Evolutionary conservation across 2,797 vertebrate genomes (phyloP).

Genomic region (Fundulus diaphanus): DNA sequence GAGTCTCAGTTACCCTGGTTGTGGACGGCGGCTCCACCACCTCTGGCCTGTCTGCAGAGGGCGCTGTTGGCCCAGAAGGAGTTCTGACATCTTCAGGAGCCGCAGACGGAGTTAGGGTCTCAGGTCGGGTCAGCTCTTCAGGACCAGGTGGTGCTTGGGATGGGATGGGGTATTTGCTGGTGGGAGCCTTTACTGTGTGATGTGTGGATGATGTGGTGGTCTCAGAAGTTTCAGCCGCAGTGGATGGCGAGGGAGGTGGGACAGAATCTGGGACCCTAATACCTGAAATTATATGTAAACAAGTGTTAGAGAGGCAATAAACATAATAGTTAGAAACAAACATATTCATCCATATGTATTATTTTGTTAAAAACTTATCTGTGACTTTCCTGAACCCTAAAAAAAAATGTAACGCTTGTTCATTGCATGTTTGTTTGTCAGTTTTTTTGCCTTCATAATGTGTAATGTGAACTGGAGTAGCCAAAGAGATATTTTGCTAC

Average conservation of each 20-base stretch:
- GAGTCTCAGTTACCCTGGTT: constrained; percentile 50
- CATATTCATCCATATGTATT: neutral
- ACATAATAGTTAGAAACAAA: neutral
- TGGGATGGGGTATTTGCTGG: constrained; percentile 29
- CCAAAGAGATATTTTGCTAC: no score
- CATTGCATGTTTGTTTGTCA: no score
- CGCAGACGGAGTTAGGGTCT: constrained; percentile 30
- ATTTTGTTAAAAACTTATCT: neutral
- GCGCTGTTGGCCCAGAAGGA: constrained; percentile 11
- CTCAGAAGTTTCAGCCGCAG: constrained; percentile 56
- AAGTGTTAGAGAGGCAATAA: constrained; percentile 46
- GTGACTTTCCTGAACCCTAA: no score
- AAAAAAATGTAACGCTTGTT: no score
- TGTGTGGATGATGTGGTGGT: constrained; percentile 9
- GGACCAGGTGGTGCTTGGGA: constrained; percentile 14
- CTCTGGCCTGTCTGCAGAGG: constrained; percentile 51
- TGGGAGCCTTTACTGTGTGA: constrained; percentile 25
- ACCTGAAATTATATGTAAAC: constrained; percentile 79
- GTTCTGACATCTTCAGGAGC: constrained; percentile 32
- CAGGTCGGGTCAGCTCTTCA: neutral
- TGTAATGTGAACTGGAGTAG: no score
- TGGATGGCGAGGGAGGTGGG: constrained; percentile 55
- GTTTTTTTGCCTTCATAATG: no score
- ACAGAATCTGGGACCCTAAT: constrained; percentile 78
- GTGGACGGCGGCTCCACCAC: constrained; percentile 45